Evolutionary conservation across 2,797 vertebrate species (phyloP).

Genomic region (Galago senegalensis): DNA sequence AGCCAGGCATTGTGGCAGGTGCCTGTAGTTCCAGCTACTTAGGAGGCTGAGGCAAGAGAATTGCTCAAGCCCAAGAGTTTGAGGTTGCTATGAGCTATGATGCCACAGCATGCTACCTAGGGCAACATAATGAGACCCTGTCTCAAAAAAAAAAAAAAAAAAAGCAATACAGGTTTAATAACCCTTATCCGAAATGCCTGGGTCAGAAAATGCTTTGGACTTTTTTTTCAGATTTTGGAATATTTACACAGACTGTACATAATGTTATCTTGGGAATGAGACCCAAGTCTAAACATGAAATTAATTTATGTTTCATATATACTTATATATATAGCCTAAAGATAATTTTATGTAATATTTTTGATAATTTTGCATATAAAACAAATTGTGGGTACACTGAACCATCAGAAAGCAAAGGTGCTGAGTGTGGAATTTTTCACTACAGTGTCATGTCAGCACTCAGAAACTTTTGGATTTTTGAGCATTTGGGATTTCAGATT

Average conservation of each 20-base stretch:
- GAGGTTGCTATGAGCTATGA: too few relatives aligned
- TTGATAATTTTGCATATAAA: not conserved
- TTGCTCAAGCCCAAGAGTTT: too few relatives aligned
- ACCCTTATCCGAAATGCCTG: not conserved
- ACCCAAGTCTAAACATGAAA: not conserved
- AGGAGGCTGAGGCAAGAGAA: too few relatives aligned
- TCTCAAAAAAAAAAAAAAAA: too few relatives aligned
- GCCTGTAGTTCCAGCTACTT: too few relatives aligned
- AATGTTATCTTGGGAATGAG: not conserved
- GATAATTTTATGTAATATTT: not conserved
- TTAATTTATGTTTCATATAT: not conserved
- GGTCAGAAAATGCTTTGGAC: not conserved
- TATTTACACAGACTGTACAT: not conserved
- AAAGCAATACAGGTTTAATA: not conserved
- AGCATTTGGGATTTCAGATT: not conserved
- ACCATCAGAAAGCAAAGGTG: not conserved
- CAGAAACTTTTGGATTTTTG: not conserved
- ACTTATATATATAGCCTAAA: not conserved
- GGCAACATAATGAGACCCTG: too few relatives aligned
- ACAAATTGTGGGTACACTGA: not conserved
- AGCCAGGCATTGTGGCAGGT: too few relatives aligned
- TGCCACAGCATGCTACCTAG: too few relatives aligned
- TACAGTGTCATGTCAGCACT: not conserved
- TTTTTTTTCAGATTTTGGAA: not conserved
- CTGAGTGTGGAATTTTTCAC: not conserved